Conservation (phyloP, 2,888 invertebrate species). For the Ctenicera cuprea region DNA sequence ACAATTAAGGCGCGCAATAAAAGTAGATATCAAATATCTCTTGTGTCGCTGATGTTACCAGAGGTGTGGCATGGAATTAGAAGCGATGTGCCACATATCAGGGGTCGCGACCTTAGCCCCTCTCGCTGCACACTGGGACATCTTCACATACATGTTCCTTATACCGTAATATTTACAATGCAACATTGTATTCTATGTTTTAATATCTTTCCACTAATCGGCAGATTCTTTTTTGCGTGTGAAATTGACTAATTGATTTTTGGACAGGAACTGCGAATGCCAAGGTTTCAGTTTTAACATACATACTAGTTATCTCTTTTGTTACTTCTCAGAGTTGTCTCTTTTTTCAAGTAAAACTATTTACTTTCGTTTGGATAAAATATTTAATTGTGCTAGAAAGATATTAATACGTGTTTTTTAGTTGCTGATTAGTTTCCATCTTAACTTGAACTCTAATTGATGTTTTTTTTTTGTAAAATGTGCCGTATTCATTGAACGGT, state of each 20-base stretch:
- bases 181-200: slow-evolving; percentile 29
- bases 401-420: too few species aligned
- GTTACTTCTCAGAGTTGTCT: too few species aligned
- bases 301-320: too few species aligned
- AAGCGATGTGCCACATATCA: slow-evolving; percentile 62
- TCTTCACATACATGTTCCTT: slow-evolving; percentile 37
- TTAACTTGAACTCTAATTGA: too few species aligned
- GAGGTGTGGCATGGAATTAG: slow-evolving; percentile 57
- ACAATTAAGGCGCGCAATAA: slow-evolving; percentile 46
- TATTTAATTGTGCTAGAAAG: too few species aligned
- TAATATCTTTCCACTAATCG: slow-evolving; percentile 30
- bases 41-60: slow-evolving; percentile 53
- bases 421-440: too few species aligned
- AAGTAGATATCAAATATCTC: slow-evolving; percentile 56
- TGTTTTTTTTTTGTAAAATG: too few species aligned
- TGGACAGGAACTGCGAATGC: neutral
- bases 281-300: too few species aligned
- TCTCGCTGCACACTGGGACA: slow-evolving; percentile 40
- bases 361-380: too few species aligned
- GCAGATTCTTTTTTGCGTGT: slow-evolving; percentile 5
- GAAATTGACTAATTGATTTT: slow-evolving; percentile 3
- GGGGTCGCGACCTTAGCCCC: slow-evolving; percentile 61
- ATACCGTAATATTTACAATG: slow-evolving; percentile 21
- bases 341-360: too few species aligned
- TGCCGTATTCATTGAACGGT: too few species aligned